A percentile compares a stretch with the other conserved stretches of the same genome.
phyloP scores from a whole-genome alignment of 2,113 vertebrate species.

The Cardinalis cardinalis region DNA sequence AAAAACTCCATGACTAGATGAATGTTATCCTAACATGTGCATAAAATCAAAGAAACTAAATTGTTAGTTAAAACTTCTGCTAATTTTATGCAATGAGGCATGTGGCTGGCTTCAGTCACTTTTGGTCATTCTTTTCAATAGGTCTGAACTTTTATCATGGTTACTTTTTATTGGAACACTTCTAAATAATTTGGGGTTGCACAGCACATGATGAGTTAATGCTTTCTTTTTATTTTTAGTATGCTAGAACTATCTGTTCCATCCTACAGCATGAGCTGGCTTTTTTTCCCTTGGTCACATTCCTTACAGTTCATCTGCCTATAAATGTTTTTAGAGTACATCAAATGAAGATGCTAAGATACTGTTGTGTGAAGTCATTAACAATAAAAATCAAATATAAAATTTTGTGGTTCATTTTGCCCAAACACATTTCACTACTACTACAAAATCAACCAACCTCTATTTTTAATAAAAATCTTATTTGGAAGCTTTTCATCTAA shows the following conservation, averaged over 20 bases:
- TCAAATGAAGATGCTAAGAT: not conserved
- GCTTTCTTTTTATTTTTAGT: conserved; percentile 63
- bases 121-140: not conserved
- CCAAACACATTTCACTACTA: not conserved
- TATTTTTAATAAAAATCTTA: not conserved
- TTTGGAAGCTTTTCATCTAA: not conserved
- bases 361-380: not conserved
- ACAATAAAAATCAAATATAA: not conserved
- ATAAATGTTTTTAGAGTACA: conserved; percentile 26
- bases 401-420: not conserved
- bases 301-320: conserved; percentile 51
- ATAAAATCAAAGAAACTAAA: not conserved
- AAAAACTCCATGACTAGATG: not conserved
- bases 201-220: conserved; percentile 24
- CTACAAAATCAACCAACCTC: not conserved
- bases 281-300: conserved; percentile 16
- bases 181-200: conserved; percentile 11
- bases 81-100: not conserved
- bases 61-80: not conserved
- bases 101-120: not conserved
- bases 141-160: not conserved
- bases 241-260: conserved; percentile 33
- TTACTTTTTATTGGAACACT: not conserved
- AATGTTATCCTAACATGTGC: not conserved
- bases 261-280: conserved; percentile 32